Evolutionary conservation across 2,888 invertebrate species (phyloP), one percentile per base, ranked within the genome.

Genomic region (Mesochorus sp.): DNA sequence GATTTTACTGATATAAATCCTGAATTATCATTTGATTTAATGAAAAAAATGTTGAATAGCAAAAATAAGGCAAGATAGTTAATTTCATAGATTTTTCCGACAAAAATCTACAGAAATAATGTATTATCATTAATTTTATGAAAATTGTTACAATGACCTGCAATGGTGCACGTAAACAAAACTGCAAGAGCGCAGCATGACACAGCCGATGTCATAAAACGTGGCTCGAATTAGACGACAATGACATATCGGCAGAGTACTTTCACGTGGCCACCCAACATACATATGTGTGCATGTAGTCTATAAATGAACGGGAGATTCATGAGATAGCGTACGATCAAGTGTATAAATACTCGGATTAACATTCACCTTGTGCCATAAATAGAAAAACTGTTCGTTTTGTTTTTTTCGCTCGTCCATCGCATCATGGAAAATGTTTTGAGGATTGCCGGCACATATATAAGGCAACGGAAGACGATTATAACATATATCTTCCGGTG

Each of bases 341-440:
- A n/a, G n/a, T 21, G 37, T 47, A 51, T 44, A 62, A 62, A 55
- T 61, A 62, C 61, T 0, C 28, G 44, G 24, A 72, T 72, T 67
- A 62, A 39, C 61, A 24, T 72, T 68, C 62, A 49, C 39, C 73
- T 68, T 21, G 73, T 49, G 57, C 73, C 55, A 21, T 21, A 73
- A 78, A 78, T 78, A 78, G 73, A 59, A 66, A 53, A 21, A 14
- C n/a, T 10, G 24, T 62, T 19, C n/a, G 24, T 28, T 51, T 71
- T 71, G 57, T 39, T 39, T 34, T 39, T 14, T 14, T 17, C 39
- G 17, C 12, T 24, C 26, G 39, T 26, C 53, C 72, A 55, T 73
- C 67, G 61, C 72, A 55, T 73, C 67, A 73, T 73, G 73, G 51
- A 64, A 73, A 73, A 68, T 21, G 12, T n/a, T n/a, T 44, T 67